These are phyloP conservation scores for Galago senegalensis DNA, from an alignment of 2,797 vertebrate genomes.

Conservation along the genomic window DNA sequence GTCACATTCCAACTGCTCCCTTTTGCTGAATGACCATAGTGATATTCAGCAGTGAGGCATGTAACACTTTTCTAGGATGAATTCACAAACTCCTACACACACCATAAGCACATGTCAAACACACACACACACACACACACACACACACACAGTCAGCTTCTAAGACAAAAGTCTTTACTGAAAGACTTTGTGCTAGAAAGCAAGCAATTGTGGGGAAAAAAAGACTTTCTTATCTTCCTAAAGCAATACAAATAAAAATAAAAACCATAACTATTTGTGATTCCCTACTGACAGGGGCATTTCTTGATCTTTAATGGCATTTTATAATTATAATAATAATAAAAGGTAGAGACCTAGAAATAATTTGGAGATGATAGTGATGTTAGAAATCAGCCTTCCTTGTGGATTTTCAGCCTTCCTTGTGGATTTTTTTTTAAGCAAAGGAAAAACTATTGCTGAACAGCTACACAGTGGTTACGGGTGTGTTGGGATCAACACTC, in stretches of 20 bases:
- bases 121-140: background rate
- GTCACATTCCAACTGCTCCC: too few relatives aligned
- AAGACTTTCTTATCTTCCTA: background rate
- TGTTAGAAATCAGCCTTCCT: background rate
- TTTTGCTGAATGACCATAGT: too few relatives aligned
- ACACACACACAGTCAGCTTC: background rate
- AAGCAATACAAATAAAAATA: background rate
- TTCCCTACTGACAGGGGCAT: background rate
- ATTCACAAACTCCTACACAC: too few relatives aligned
- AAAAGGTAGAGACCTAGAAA: background rate
- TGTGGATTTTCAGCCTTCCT: background rate
- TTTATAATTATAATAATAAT: background rate
- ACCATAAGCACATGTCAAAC: background rate
- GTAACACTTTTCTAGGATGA: too few relatives aligned
- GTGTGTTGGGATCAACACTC: background rate
- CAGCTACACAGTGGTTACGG: background rate
- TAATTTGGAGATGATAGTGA: constrained; percentile 18
- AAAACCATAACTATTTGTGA: background rate
- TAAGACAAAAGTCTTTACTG: background rate
- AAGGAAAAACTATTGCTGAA: background rate
- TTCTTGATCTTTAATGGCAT: constrained; percentile 18
- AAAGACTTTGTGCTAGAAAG: background rate
- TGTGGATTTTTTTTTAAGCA: background rate
- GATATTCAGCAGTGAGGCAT: too few relatives aligned
- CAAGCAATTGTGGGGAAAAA: background rate